These are phyloP conservation scores for Chelon auratus DNA, from an alignment of 2,797 vertebrate genomes.

Conservation along the genomic window DNA sequence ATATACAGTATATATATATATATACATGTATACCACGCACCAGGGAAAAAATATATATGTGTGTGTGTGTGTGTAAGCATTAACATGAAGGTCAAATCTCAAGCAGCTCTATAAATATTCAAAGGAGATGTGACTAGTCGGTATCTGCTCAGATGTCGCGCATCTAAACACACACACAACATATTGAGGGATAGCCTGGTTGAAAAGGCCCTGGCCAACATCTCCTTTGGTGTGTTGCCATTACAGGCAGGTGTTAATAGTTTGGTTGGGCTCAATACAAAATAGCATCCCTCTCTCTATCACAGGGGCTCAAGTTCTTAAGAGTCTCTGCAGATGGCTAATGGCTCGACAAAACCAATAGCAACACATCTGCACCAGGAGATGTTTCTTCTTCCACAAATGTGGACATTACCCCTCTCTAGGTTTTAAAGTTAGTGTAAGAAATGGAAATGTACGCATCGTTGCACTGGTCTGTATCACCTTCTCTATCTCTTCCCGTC, in stretches of 20 bases:
- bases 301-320: constrained; percentile 33
- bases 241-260: constrained; percentile 72
- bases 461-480: constrained; percentile 1
- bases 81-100: constrained; percentile 75
- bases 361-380: constrained; percentile 26
- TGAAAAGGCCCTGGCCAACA: constrained; percentile 50
- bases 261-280: constrained; percentile 54
- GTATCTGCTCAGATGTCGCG: constrained; percentile 62
- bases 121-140: constrained; percentile 62
- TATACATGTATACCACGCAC: too few species aligned
- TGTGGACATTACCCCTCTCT: too few species aligned
- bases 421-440: neutral
- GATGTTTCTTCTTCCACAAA: too few species aligned
- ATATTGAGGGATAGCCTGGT: constrained; percentile 39
- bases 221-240: constrained; percentile 56
- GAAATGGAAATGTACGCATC: constrained; percentile 16
- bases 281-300: constrained; percentile 17
- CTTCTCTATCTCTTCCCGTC: constrained; percentile 6
- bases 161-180: constrained; percentile 20
- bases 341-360: constrained; percentile 27
- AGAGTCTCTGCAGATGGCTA: constrained; percentile 46
- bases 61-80: constrained; percentile 10
- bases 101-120: constrained; percentile 75
- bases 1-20: too few species aligned
- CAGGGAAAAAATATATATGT: neutral